phyloP scores from a whole-genome alignment of 2,888 invertebrate species.

The Epirrhoe tristata region DNA sequence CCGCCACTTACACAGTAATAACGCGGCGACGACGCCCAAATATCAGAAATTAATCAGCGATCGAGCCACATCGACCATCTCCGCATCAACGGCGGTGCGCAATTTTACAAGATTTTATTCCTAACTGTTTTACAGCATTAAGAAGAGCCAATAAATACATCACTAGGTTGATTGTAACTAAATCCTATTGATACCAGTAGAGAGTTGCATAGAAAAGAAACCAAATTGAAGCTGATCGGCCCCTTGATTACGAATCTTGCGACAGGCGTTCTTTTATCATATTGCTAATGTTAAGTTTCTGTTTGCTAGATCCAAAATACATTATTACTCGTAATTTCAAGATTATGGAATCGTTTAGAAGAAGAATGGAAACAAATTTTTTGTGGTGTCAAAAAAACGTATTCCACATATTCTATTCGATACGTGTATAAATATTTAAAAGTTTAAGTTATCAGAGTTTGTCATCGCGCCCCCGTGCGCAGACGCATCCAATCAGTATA shows the following conservation, averaged over 20 bases:
- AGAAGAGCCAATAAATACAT: not conserved
- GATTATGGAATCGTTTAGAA: not conserved
- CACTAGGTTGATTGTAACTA: not conserved
- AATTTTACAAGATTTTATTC: not conserved
- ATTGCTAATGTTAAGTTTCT: too few relatives aligned
- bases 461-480: conserved; percentile 1
- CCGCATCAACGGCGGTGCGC: not conserved
- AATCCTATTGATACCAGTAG: too few relatives aligned
- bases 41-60: conserved; percentile 27
- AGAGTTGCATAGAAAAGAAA: too few relatives aligned
- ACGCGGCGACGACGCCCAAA: conserved; percentile 25
- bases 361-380: not conserved
- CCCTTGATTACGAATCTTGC: too few relatives aligned
- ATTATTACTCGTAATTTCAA: too few relatives aligned
- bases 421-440: not conserved
- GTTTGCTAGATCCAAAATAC: too few relatives aligned
- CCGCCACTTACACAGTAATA: conserved; percentile 26
- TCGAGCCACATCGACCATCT: conserved; percentile 7
- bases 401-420: not conserved
- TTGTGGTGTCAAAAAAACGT: not conserved
- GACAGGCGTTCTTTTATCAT: too few relatives aligned
- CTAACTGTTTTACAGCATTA: not conserved
- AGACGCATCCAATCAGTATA: conserved; percentile 30
- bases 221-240: too few relatives aligned
- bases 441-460: conserved; percentile 7